These are phyloP conservation scores for Actenoides hombroni DNA, from an alignment of 2,113 vertebrate species.

Conservation along the genomic window DNA sequence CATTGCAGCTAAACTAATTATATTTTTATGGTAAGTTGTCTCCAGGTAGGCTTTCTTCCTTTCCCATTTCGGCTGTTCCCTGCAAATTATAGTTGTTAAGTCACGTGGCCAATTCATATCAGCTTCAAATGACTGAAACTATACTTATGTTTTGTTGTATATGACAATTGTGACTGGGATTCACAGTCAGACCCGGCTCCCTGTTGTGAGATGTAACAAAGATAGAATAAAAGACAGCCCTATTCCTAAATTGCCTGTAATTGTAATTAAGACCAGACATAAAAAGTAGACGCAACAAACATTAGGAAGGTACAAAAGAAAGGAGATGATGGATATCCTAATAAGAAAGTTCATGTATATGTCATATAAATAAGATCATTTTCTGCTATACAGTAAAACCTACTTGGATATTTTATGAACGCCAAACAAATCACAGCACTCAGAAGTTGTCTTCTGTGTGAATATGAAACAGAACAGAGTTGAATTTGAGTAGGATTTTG, in stretches of 20 bases:
- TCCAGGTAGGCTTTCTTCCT: conserved; percentile 9
- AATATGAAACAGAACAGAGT: background rate
- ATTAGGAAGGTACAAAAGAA: background rate
- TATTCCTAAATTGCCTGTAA: background rate
- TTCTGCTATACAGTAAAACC: background rate
- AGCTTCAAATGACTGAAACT: conserved; percentile 3
- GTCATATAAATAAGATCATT: background rate
- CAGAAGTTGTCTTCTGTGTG: background rate
- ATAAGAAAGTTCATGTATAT: background rate
- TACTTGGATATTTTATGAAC: background rate
- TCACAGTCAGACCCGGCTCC: background rate
- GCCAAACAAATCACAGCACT: background rate
- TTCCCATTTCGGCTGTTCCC: background rate
- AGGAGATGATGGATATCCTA: background rate
- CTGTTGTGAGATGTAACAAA: conserved; percentile 7
- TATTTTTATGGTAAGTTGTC: background rate
- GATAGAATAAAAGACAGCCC: background rate
- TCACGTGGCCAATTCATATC: background rate
- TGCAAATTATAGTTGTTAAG: background rate
- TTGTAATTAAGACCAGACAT: background rate
- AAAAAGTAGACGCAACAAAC: background rate
- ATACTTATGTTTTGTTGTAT: conserved; percentile 35
- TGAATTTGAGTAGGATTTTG: background rate
- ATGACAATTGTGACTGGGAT: conserved; percentile 1
- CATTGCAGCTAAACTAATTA: background rate